Base-by-base conservation (phyloP, 2,888 invertebrate species). In the Tupiocoris notatus region DNA sequence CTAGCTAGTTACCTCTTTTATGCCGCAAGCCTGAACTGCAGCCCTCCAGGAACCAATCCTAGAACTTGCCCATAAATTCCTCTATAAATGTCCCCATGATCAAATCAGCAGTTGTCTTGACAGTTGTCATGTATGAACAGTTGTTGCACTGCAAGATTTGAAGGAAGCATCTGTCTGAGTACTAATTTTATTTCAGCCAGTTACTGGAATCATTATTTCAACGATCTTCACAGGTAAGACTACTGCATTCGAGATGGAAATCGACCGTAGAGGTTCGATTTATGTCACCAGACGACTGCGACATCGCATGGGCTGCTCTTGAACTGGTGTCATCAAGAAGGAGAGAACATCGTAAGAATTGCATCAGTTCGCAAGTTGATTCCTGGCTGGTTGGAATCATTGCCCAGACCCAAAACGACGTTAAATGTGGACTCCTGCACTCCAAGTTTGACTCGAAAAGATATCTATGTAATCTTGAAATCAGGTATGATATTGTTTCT, bases 251-350 rank as follows among this genome's bases (percentile, higher is more conserved):
- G 12, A 70, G 24, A 70, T 70, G 70, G 70, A 70, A 70, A 70
- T 22, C 61, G 9, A 70, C 59, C 3, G 59, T 70, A 20, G 70
- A 70, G 0, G 59, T 70, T 7, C 70, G 24, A 7, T 12, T 70
- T 23, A 58, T 22, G 70, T 56, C 24, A 16, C 25, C 58, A 22
- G 25, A 78, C 64, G 58, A 78, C 71, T 64, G 57, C 68, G 76
- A 73, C 24, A 54, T 78, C 0, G 73, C 73, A 16, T 70, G 70
- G 76, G 68, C 76, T 20, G 76, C 71, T 66, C 59, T 76, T 66
- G 78, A 78, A 25, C 59, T 78, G 21, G 63, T 78, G 18, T 61
- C 78, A 2, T 21, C 73, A 12, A 66, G 64, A n/a, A 61, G 76
- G 54, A 65, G 73, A 54, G 78, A 78, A 24, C 57, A 25, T 16